Evolutionary conservation across 2,113 vertebrate species (phyloP).

Genomic region (Orientallactaga bullata): DNA sequence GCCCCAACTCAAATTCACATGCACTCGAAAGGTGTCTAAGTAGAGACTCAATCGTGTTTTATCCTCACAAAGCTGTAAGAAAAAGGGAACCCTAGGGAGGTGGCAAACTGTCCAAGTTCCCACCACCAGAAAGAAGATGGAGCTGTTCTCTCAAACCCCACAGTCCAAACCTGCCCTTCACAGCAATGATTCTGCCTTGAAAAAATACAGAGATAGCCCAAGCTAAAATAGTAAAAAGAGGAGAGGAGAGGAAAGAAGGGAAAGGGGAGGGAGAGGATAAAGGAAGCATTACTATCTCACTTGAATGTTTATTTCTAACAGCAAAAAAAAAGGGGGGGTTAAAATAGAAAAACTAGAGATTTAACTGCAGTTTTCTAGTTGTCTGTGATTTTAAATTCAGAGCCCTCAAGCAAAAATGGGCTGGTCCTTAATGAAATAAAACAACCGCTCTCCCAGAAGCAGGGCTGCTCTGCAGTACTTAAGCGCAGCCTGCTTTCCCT

Average conservation of each 20-base stretch:
- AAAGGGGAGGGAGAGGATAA: background rate
- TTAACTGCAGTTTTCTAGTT: conserved; percentile 26
- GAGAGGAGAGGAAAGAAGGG: too few relatives aligned
- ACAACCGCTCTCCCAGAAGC: background rate
- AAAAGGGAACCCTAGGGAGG: background rate
- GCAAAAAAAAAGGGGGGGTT: background rate
- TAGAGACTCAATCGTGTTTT: background rate
- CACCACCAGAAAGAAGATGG: background rate
- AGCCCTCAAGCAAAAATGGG: conserved; percentile 16
- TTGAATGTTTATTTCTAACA: conserved; percentile 6
- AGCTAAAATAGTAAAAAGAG: background rate
- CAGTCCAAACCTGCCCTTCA: background rate
- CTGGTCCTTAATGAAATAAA: conserved; percentile 20
- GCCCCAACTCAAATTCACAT: background rate
- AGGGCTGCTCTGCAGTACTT: background rate
- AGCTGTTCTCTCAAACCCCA: background rate
- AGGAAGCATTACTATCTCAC: background rate
- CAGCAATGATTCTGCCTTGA: background rate
- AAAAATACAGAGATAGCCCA: background rate
- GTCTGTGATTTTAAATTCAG: conserved; percentile 28
- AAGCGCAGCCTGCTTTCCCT: background rate
- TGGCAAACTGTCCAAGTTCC: background rate
- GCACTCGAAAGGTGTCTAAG: background rate
- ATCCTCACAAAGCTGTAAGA: background rate
- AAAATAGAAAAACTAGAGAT: background rate